A percentile compares a stretch with the other conserved stretches of the same genome.
Conservation (phyloP, 1,140 invertebrate genomes). For the Augochlora pura region DNA sequence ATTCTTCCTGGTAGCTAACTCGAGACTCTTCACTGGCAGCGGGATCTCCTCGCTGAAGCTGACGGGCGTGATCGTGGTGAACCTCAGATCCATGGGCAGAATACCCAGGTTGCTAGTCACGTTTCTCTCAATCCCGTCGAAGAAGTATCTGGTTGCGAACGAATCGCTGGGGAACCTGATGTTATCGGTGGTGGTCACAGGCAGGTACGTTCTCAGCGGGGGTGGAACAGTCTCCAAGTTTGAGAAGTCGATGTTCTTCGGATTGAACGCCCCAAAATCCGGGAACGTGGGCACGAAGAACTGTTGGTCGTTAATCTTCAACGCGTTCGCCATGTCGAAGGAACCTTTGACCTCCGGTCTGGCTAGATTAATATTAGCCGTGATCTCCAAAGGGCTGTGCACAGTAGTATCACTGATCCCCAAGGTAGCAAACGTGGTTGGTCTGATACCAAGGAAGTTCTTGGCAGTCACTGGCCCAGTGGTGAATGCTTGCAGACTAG, state of each 20-base stretch:
- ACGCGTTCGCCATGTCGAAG: not conserved
- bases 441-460: not conserved
- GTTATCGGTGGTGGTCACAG: conserved; percentile 5
- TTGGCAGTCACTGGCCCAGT: not conserved
- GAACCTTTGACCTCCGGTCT: conserved; percentile 26
- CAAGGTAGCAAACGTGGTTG: not conserved
- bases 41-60: not conserved
- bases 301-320: not conserved
- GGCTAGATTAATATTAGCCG: conserved; percentile 72
- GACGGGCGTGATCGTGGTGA: not conserved
- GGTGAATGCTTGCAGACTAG: not conserved
- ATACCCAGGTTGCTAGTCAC: not conserved
- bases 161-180: conserved; percentile 17
- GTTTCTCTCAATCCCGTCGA: conserved; percentile 24
- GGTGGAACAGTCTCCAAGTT: not conserved
- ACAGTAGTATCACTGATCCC: not conserved
- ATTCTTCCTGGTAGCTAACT: conserved; percentile 2
- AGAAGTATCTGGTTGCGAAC: conserved; percentile 17
- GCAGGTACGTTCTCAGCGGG: conserved; percentile 6
- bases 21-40: conserved; percentile 8
- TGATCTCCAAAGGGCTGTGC: conserved; percentile 57
- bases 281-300: conserved; percentile 14
- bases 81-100: not conserved
- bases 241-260: not conserved
- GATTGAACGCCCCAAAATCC: not conserved